Percentiles rank a stretch among this genome's conserved stretches.
Evolutionary conservation across 2,888 invertebrate genomes (phyloP).

Genomic region (Clistopyga incitator): DNA sequence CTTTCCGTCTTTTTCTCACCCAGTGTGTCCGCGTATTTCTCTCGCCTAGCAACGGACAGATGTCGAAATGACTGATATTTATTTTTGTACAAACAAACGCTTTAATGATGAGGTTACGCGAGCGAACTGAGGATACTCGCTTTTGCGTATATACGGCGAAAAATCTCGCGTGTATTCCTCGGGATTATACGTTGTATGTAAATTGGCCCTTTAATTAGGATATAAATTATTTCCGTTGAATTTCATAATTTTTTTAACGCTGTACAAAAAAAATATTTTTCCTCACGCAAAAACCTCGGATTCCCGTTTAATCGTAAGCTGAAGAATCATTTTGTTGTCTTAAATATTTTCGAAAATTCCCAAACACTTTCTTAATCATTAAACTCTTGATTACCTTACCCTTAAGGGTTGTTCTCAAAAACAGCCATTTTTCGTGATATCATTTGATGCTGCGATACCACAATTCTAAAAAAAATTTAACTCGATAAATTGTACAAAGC

Average conservation of each 20-base stretch:
- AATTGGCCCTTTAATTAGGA: background rate
- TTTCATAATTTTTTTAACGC: background rate
- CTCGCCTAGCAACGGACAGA: slow-evolving; percentile 67
- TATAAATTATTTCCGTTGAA: background rate
- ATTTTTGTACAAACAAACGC: slow-evolving; percentile 81
- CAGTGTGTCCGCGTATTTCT: slow-evolving; percentile 36
- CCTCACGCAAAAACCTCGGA: no score
- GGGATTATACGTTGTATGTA: background rate
- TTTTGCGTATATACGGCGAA: slow-evolving; percentile 1
- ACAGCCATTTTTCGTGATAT: no score
- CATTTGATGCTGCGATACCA: no score
- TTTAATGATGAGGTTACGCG: slow-evolving; percentile 80
- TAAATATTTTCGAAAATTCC: no score
- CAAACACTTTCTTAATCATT: no score
- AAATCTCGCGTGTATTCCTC: slow-evolving; percentile 5
- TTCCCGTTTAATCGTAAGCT: no score
- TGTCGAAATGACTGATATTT: slow-evolving; percentile 75
- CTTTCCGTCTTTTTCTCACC: slow-evolving; percentile 25
- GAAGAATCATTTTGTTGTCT: no score
- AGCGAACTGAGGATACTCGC: slow-evolving; percentile 42
- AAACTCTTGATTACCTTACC: no score
- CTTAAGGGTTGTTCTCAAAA: no score
- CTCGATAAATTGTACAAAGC: no score
- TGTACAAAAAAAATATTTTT: background rate
- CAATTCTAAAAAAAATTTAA: no score